Base-by-base conservation (phyloP, 2,113 vertebrate species). In the Lophius piscatorius region DNA sequence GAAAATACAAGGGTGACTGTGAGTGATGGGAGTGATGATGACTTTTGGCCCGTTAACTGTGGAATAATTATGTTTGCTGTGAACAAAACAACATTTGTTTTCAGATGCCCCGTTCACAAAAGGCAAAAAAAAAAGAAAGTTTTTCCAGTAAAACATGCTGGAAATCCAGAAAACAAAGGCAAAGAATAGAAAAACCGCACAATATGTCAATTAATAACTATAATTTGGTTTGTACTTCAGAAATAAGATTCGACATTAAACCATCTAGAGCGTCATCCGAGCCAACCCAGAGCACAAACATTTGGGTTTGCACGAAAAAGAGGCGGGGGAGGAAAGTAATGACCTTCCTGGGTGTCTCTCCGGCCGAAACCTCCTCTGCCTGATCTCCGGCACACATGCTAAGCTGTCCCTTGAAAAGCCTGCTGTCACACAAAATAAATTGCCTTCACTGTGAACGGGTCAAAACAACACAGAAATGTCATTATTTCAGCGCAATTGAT, bases 401-500 rank as follows among this genome's bases (percentile, higher is more conserved):
- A 52, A 78, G 71, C 72, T 85, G 84, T 89, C 83, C 81, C 77
- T 78, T 66, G 84, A 88, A n/a, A 88, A 86, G 84, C 77, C 87
- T 85, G 71, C 86, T 89, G 87, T 91, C 90, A 86, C 89, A 89
- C 85, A 86, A 88, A 91, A 92, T 91, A 91, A 91, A 92, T 92
- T 91, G 88, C 88, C 90, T 90, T 90, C 48, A 70, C 84, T 63
- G 84, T 87, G 88, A 90, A 88, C 81, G 89, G 90, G 90, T 91
- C 91, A 90, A 87, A 91, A 91, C 90, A 92, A 92, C 87, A 91
- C 71, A 88, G 84, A 90, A 78, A 90, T 91, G 88, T 90, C 88
- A 90, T 92, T 92, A 92, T 90, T 92, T 88, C 85, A 71, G 85
- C 68, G 87, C 90, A 88, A 91, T 92, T 92, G 90, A 91, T 92